Conservation (phyloP, 2,888 invertebrate species). For the Exephanes ischioxanthus region DNA sequence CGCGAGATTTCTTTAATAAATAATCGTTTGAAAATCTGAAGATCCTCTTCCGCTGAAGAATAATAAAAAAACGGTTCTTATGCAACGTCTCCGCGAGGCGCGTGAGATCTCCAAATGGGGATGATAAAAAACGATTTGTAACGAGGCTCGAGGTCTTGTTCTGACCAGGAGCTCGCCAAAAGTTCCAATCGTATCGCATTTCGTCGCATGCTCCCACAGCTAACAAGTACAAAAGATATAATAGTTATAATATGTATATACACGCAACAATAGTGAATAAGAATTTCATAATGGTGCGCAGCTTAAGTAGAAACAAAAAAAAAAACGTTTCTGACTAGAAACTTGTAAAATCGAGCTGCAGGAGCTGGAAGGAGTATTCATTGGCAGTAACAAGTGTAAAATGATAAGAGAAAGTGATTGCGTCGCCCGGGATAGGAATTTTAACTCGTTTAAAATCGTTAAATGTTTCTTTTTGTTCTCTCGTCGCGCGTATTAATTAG, state of each 20-base stretch:
- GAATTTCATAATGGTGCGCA: slow-evolving; percentile 56
- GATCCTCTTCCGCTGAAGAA: background rate
- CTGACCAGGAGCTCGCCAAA: slow-evolving; percentile 39
- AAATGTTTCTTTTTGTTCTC: slow-evolving; percentile 16
- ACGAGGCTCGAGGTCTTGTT: slow-evolving; percentile 41
- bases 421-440: slow-evolving; percentile 25
- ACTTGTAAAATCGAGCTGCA: slow-evolving; percentile 82
- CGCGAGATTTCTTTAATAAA: slow-evolving; percentile 74
- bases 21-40: slow-evolving; percentile 69
- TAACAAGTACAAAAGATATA: slow-evolving; percentile 71
- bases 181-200: slow-evolving; percentile 60
- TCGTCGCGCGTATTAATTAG: slow-evolving; percentile 27
- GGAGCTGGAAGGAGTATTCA: slow-evolving; percentile 82
- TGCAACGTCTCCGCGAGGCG: background rate
- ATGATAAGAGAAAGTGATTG: slow-evolving; percentile 47
- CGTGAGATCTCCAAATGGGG: slow-evolving; percentile 25
- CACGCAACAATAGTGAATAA: slow-evolving; percentile 54
- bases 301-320: slow-evolving; percentile 69
- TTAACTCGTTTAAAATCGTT: slow-evolving; percentile 32
- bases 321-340: slow-evolving; percentile 83
- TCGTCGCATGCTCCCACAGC: slow-evolving; percentile 68
- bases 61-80: slow-evolving; percentile 8
- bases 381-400: slow-evolving; percentile 76
- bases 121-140: slow-evolving; percentile 69
- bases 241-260: slow-evolving; percentile 61